Evolutionary conservation across 2,113 vertebrate species (phyloP).

Genomic region (Mesitornis unicolor): DNA sequence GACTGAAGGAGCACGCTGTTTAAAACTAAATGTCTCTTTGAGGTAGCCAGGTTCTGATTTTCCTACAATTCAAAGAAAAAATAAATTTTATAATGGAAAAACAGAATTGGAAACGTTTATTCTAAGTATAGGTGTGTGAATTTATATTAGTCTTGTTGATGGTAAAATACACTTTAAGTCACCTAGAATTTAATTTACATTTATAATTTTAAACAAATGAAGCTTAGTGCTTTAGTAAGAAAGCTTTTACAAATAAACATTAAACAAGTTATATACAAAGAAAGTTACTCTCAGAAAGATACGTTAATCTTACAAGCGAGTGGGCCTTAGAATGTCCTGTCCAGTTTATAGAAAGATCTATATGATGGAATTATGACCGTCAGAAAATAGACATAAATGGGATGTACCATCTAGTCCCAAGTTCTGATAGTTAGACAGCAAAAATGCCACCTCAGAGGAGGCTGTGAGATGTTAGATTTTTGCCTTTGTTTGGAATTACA

Average conservation of each 20-base stretch:
- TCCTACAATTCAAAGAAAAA: constrained; percentile 64
- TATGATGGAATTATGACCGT: not conserved
- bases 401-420: not conserved
- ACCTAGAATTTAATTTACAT: not conserved
- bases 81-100: not conserved
- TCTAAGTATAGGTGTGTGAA: not conserved
- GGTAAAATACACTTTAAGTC: not conserved
- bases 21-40: constrained; percentile 66
- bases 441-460: not conserved
- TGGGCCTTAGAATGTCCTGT: not conserved
- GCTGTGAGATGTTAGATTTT: not conserved
- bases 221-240: not conserved
- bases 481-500: not conserved
- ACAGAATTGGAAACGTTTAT: not conserved
- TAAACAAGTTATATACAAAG: not conserved
- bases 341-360: not conserved
- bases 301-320: not conserved
- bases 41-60: constrained; percentile 34
- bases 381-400: not conserved
- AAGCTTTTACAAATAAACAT: not conserved
- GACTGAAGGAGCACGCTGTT: constrained; percentile 34
- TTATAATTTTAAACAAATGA: not conserved
- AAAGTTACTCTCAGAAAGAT: not conserved
- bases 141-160: not conserved
- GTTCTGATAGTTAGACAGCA: not conserved